A percentile compares a stretch with the other conserved stretches of the same genome.
Evolutionary conservation across 1,140 invertebrate genomes (phyloP).

Genomic region (Uloborus diversus): DNA sequence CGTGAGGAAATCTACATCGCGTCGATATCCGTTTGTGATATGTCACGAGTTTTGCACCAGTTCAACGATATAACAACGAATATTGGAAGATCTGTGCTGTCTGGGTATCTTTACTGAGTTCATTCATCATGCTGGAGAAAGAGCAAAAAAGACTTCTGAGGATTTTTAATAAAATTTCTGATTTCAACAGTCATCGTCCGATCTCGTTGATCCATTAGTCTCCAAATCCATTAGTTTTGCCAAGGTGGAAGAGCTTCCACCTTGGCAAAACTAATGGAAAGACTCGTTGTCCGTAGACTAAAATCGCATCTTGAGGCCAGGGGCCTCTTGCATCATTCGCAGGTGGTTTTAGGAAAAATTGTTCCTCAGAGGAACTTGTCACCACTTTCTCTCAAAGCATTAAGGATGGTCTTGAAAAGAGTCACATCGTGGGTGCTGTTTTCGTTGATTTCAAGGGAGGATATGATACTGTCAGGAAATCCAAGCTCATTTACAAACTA

Average conservation of each 20-base stretch:
- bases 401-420: constrained; percentile 28
- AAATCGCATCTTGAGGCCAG: constrained; percentile 13
- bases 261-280: constrained; percentile 32
- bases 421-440: constrained; percentile 16
- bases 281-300: constrained; percentile 10
- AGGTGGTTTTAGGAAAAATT: constrained; percentile 17
- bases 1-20: too few species aligned
- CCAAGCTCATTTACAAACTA: constrained; percentile 19
- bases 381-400: constrained; percentile 14
- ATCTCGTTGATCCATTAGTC: constrained; percentile 18
- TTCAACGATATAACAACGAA: too few species aligned
- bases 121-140: constrained; percentile 11
- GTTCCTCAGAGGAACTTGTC: constrained; percentile 7
- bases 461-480: constrained; percentile 16
- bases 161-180: constrained; percentile 29
- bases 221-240: too few species aligned
- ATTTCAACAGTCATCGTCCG: constrained; percentile 17
- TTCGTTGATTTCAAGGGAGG: constrained; percentile 23
- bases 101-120: constrained; percentile 16
- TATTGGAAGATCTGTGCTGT: too few species aligned
- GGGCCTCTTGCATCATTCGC: background rate
- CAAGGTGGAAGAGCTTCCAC: too few species aligned
- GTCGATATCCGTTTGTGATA: too few species aligned
- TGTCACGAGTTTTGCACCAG: too few species aligned
- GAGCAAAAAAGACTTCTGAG: constrained; percentile 3